These are phyloP conservation scores for Cercocebus atys DNA, from an alignment of 2,113 vertebrate genomes.

Conservation along the genomic window DNA sequence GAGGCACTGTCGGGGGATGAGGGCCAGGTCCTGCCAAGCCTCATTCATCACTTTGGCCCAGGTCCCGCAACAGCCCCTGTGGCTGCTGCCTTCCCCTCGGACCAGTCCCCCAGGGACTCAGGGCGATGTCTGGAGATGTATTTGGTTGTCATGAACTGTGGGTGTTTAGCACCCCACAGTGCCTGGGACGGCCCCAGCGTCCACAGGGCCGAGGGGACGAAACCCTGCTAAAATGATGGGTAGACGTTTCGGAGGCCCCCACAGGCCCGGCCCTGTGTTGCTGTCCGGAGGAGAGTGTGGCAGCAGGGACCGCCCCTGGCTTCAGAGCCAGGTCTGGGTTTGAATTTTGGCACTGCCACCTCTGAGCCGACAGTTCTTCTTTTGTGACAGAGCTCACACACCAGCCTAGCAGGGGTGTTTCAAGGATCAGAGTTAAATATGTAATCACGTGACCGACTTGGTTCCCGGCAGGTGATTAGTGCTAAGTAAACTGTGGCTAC, in stretches of 20 bases:
- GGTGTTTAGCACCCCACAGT: no score
- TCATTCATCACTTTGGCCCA: neutral
- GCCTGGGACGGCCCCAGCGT: fast-evolving
- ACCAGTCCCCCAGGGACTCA: neutral
- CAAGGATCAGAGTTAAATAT: neutral
- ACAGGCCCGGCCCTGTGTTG: neutral
- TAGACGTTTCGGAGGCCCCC: no score
- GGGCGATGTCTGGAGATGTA: neutral
- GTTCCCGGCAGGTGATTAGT: neutral
- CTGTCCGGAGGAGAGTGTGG: fast-evolving
- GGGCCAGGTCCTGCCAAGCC: neutral
- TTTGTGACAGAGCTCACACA: neutral
- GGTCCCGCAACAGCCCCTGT: neutral
- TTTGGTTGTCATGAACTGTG: neutral
- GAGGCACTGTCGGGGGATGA: neutral
- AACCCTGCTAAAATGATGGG: fast-evolving
- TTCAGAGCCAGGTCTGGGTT: neutral
- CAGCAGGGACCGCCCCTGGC: no score
- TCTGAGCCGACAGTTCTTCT: fast-evolving
- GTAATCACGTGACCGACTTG: fast-evolving
- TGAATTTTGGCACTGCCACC: neutral
- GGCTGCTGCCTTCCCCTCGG: no score
- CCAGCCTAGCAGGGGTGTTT: neutral
- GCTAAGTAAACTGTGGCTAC: neutral
- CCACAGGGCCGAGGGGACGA: neutral